Base-by-base conservation (phyloP, 1,140 invertebrate species). In the Uloborus diversus region DNA sequence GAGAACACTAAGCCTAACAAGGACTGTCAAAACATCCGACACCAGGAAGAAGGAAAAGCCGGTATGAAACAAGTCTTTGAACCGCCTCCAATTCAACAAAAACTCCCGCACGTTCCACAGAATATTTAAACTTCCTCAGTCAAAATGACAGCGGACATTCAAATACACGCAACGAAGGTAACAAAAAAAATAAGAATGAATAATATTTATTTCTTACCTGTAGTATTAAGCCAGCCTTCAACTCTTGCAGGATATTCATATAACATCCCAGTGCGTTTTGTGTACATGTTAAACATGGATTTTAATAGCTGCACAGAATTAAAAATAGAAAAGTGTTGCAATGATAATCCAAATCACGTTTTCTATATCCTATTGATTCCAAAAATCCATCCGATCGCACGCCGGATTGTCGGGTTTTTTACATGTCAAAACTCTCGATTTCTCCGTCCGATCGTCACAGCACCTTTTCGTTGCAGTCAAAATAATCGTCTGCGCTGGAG, bases 201-300 rank as follows among this genome's bases (percentile, higher is more conserved):
- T n/a, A n/a, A n/a, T n/a, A n/a, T n/a, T n/a, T 53, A 53, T 3
- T 49, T 88, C 90, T 90, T 85, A 92, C 91, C 91, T 84, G 90
- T 91, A 87, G 91, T 88, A 85, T 91, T 90, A 68, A 92, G 85
- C 91, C 91, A 92, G 82, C 91, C 91, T 87, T 92, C 91, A 32
- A 91, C 90, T 33, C 91, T 87, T 85, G 90, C 91, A 56, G 91
- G 91, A 85, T 90, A 92, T 82, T 89, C 88, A 81, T 71, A 80
- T 13, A 78, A 17, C 76, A 69, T 32, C 64, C 64, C 76, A 3
- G 73, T 37, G 65, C 73, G 33, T 17, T 62, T 30, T 3, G 49
- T 65, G 42, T 37, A 78, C 73, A 78, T 78, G 20, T 11, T 66
- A 11, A 25, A 14, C 20, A 27, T 32, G 28, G 28, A 35, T 62